phyloP scores from a whole-genome alignment of 2,888 invertebrate species.

The Cryptus viduatorius region DNA sequence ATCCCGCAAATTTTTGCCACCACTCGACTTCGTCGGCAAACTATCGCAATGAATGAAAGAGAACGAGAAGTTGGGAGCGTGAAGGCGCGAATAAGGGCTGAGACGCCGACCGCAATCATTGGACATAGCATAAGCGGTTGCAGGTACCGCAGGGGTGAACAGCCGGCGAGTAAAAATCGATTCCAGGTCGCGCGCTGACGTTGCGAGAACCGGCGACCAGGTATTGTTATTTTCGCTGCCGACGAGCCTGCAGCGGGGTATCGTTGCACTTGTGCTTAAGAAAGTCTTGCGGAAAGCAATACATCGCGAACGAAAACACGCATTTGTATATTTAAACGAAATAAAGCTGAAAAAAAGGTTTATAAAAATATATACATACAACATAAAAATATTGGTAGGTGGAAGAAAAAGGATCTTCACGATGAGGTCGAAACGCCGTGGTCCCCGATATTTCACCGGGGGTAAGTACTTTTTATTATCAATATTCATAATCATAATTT shows the following conservation, averaged over 20 bases:
- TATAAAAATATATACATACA: neutral
- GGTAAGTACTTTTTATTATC: slow-evolving; percentile 20
- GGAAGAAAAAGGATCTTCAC: slow-evolving; percentile 1
- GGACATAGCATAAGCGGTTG: slow-evolving; percentile 69
- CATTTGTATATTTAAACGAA: neutral
- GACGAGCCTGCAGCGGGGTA: slow-evolving; percentile 32
- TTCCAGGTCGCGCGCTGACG: slow-evolving; percentile 68
- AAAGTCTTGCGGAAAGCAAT: neutral
- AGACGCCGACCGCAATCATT: slow-evolving; percentile 66
- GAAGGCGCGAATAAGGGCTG: slow-evolving; percentile 13
- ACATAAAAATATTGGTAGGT: neutral
- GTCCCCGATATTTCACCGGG: neutral
- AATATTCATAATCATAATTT: neutral
- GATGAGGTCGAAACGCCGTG: slow-evolving; percentile 17
- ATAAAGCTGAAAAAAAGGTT: neutral
- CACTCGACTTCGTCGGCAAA: neutral
- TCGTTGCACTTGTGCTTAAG: neutral
- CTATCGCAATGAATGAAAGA: neutral
- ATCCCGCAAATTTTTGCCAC: neutral
- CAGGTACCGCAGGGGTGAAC: slow-evolving; percentile 77
- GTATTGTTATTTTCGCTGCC: slow-evolving; percentile 65
- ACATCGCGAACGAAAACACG: neutral
- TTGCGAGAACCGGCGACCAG: slow-evolving; percentile 50
- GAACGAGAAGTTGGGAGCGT: neutral
- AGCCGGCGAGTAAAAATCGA: slow-evolving; percentile 78